phyloP scores from a whole-genome alignment of 2,888 invertebrate genomes.

The Asteroscopus sphinx region DNA sequence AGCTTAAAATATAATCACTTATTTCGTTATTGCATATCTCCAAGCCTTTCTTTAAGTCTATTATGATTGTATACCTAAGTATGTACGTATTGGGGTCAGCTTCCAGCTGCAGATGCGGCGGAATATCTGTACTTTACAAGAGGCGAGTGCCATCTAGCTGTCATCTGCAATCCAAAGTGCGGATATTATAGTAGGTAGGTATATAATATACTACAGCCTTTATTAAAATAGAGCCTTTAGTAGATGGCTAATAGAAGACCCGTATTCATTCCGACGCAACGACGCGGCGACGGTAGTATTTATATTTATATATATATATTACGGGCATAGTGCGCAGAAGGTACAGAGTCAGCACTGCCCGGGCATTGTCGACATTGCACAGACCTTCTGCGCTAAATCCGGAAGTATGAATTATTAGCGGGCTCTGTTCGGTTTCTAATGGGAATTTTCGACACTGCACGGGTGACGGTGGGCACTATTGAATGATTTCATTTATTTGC shows the following conservation, averaged over 20 bases:
- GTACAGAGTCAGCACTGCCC: no score
- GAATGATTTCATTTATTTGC: no score
- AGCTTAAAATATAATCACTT: not conserved
- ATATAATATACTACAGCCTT: not conserved
- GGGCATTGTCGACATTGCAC: no score
- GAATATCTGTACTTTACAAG: conserved; percentile 7
- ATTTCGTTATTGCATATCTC: conserved; percentile 3
- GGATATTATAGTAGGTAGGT: conserved; percentile 10
- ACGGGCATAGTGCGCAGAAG: no score
- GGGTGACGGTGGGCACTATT: no score
- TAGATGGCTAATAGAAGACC: conserved; percentile 1
- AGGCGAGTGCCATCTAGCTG: conserved; percentile 5
- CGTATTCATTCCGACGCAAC: no score
- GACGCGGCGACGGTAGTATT: not conserved
- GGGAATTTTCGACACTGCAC: no score
- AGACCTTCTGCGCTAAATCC: no score
- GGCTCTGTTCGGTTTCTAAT: no score
- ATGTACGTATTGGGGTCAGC: not conserved
- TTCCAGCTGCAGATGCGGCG: not conserved
- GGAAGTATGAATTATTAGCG: no score
- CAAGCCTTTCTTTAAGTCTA: not conserved
- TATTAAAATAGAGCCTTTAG: conserved; percentile 9
- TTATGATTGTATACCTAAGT: no score
- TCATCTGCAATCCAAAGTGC: conserved; percentile 10
- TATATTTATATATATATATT: no score